Conservation (phyloP, 2,113 vertebrate species). For the Siphamia tubifer region DNA sequence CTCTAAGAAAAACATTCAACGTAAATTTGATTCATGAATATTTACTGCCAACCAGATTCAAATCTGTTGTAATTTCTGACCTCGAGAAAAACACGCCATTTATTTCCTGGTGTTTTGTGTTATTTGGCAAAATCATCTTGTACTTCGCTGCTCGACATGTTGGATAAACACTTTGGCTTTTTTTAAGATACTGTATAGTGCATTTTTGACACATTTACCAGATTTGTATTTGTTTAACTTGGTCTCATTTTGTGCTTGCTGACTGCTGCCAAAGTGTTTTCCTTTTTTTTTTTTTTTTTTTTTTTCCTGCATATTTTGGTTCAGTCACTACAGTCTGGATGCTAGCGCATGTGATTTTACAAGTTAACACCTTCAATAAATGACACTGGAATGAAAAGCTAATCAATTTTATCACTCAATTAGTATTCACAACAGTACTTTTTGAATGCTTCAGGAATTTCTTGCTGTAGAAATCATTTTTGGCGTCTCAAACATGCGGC, state of each 20-base stretch:
- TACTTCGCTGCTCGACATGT: neutral
- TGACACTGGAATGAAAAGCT: neutral
- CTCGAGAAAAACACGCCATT: no score
- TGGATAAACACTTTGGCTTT: neutral
- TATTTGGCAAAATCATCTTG: neutral
- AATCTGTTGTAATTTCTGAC: no score
- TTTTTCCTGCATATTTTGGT: no score
- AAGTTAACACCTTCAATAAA: neutral
- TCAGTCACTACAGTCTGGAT: neutral
- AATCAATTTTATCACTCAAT: neutral
- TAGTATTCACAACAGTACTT: no score
- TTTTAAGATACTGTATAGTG: neutral
- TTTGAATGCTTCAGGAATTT: no score
- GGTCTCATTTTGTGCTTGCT: neutral
- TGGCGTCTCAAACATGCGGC: no score
- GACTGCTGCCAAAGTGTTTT: conserved; percentile 3
- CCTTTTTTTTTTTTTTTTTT: no score
- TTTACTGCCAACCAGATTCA: neutral
- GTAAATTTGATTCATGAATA: neutral
- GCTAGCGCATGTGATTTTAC: neutral
- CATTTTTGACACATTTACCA: neutral
- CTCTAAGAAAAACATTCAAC: neutral
- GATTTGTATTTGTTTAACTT: conserved; percentile 22
- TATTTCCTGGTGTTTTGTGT: neutral
- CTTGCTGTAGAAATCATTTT: no score